Conservation (phyloP, 2,113 vertebrate genomes). For the Enhydra lutris region DNA sequence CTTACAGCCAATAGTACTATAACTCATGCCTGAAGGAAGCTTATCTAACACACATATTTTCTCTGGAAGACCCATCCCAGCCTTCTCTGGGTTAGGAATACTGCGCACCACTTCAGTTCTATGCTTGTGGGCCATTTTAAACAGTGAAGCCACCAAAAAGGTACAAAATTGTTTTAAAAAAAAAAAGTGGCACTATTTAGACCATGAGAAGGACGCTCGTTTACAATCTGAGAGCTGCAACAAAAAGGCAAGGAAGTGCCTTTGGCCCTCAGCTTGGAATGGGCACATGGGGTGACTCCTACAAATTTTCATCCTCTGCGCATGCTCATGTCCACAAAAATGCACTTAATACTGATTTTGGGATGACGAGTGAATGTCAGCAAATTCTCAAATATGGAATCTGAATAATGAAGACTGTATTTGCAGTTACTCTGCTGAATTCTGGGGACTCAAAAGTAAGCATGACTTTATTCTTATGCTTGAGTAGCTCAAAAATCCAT, state of each 20-base stretch:
- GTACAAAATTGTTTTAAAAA: neutral
- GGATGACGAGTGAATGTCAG: neutral
- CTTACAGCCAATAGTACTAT: neutral
- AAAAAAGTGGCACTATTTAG: neutral
- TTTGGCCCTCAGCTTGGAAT: neutral
- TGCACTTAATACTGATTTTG: neutral
- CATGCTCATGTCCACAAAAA: neutral
- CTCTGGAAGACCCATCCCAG: neutral
- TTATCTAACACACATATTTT: neutral
- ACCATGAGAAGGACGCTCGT: neutral
- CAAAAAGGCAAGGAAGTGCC: neutral
- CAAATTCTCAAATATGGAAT: neutral
- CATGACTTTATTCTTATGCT: neutral
- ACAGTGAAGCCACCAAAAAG: neutral
- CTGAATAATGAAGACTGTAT: neutral
- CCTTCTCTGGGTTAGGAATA: neutral
- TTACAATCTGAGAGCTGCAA: neutral
- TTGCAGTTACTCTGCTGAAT: constrained; percentile 6
- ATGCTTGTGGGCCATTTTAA: neutral
- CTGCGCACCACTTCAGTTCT: neutral
- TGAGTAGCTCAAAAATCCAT: neutral
- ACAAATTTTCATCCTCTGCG: neutral
- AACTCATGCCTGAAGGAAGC: neutral
- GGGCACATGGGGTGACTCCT: neutral
- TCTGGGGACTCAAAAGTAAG: neutral